Evolutionary conservation across 2,797 vertebrate genomes (phyloP).

Genomic region (Petrocephalus schoutedeni): DNA sequence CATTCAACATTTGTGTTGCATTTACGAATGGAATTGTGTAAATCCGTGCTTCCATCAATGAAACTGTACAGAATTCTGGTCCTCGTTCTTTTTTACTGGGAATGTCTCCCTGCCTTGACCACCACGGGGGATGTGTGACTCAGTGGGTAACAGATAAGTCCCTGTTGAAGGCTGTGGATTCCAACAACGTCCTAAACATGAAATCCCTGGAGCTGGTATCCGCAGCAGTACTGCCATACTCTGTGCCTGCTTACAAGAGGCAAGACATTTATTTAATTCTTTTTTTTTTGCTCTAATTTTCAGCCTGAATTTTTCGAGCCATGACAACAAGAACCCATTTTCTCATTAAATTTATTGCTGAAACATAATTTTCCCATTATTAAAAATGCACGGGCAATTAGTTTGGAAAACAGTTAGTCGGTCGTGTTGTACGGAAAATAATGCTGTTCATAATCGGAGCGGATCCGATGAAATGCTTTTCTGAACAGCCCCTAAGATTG

Average conservation of each 20-base stretch:
- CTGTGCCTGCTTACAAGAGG: neutral
- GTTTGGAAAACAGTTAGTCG: neutral
- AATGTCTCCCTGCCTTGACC: neutral
- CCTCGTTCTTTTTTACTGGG: neutral
- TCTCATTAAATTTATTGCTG: conserved; percentile 8
- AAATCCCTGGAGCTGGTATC: neutral
- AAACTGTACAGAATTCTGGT: neutral
- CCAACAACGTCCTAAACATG: neutral
- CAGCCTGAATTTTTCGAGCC: neutral
- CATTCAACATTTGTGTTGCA: conserved; percentile 47
- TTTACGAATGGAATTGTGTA: conserved; percentile 53
- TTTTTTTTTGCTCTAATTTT: neutral
- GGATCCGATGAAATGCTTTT: neutral
- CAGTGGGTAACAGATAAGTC: neutral
- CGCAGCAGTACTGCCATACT: neutral
- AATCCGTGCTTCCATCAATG: conserved; percentile 50
- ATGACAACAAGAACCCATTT: neutral
- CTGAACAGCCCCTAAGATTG: neutral
- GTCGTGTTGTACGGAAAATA: neutral
- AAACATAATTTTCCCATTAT: conserved; percentile 20
- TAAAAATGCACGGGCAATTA: conserved; percentile 16
- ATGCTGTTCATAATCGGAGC: neutral
- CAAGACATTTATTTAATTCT: neutral
- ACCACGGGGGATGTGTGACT: neutral
- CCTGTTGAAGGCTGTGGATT: neutral